A percentile compares a stretch with the other conserved stretches of the same genome.
Conservation (phyloP, 1,140 invertebrate species). For the Microplitis demolitor region DNA sequence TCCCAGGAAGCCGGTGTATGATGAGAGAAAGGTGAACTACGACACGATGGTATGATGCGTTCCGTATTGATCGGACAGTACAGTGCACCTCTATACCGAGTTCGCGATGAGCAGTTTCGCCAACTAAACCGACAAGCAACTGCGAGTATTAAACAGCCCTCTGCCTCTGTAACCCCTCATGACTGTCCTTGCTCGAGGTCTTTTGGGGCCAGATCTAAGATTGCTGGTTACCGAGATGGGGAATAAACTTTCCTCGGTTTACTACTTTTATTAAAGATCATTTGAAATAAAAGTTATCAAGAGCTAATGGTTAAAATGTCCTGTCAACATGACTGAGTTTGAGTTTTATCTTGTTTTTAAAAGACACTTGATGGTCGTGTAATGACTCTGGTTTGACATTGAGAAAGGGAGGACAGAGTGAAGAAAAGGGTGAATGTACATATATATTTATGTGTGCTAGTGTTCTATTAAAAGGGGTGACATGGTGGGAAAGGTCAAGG, state of each 20-base stretch:
- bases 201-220: too few relatives aligned
- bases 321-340: not conserved
- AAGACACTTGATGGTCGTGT: not conserved
- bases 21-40: constrained; percentile 17
- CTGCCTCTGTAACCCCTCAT: not conserved
- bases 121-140: constrained; percentile 20
- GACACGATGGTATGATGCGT: constrained; percentile 28
- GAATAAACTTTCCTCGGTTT: too few relatives aligned
- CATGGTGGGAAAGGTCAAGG: not conserved
- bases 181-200: too few relatives aligned
- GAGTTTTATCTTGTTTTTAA: not conserved
- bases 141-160: not conserved
- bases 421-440: not conserved
- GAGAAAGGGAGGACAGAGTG: not conserved
- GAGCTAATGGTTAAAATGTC: not conserved
- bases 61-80: constrained; percentile 36
- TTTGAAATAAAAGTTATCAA: too few relatives aligned
- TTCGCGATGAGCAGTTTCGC: constrained; percentile 29
- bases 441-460: not conserved
- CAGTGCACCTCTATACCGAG: constrained; percentile 7
- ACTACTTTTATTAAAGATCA: too few relatives aligned
- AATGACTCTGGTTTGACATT: constrained; percentile 3
- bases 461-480: not conserved
- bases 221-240: too few relatives aligned
- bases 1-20: not conserved